Conservation (phyloP, 2,888 invertebrate genomes). For the Muscina levida region DNA sequence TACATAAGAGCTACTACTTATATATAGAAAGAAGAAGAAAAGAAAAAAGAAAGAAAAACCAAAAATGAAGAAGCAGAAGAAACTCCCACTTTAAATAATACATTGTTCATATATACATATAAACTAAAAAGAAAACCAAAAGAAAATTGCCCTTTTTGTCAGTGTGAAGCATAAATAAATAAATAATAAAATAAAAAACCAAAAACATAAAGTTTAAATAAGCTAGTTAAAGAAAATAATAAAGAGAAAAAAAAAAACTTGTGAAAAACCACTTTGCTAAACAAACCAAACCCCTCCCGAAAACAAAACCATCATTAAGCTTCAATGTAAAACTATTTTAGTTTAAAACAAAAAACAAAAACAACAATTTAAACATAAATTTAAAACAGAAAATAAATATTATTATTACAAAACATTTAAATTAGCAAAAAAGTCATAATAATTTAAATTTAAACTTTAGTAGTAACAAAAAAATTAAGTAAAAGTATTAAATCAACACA, state of each 20-base stretch:
- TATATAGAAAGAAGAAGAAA: constrained; percentile 45
- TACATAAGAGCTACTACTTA: constrained; percentile 50
- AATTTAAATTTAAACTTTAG: constrained; percentile 59
- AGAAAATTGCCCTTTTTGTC: constrained; percentile 63
- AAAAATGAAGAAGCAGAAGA: not conserved
- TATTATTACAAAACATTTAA: constrained; percentile 60
- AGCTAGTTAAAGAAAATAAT: constrained; percentile 59
- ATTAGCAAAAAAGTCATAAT: constrained; percentile 61
- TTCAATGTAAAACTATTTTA: constrained; percentile 64
- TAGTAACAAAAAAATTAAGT: constrained; percentile 51
- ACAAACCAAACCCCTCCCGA: constrained; percentile 30
- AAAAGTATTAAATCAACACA: too few species aligned
- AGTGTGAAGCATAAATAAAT: constrained; percentile 64
- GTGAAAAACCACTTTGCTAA: constrained; percentile 61
- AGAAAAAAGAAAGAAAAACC: too few species aligned
- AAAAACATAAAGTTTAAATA: constrained; percentile 51
- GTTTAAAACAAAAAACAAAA: constrained; percentile 51
- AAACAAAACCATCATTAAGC: constrained; percentile 59
- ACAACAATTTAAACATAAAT: constrained; percentile 41
- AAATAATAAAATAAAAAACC: constrained; percentile 17
- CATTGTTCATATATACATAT: constrained; percentile 66
- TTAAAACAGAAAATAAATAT: constrained; percentile 50
- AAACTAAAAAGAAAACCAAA: constrained; percentile 17
- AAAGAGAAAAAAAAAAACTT: constrained; percentile 46
- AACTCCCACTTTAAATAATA: constrained; percentile 46